A percentile compares a stretch with the other conserved stretches of the same genome.
Conservation (phyloP, 2,113 vertebrate genomes). For the Entomyzon cyanotis region DNA sequence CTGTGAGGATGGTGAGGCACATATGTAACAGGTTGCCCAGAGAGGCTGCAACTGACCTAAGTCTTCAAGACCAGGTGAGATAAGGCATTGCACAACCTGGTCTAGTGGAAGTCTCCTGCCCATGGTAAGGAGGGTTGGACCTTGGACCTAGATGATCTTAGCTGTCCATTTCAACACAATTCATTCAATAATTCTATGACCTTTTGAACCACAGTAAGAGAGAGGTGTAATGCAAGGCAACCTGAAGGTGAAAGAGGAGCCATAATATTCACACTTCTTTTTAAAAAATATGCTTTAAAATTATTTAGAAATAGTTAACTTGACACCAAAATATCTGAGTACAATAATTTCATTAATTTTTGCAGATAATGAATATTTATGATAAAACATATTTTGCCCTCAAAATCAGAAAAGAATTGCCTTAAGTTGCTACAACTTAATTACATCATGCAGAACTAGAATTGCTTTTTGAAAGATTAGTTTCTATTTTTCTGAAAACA, state of each 20-base stretch:
- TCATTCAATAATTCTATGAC: neutral
- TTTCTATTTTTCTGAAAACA: conserved; percentile 64
- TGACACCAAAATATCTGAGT: conserved; percentile 20
- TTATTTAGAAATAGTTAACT: conserved; percentile 30
- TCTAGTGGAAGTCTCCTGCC: neutral
- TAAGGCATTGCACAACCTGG: no score
- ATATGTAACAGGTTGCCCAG: neutral
- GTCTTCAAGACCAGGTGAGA: neutral
- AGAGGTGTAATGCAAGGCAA: neutral
- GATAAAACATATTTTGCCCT: conserved; percentile 51
- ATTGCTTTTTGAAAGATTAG: conserved; percentile 36
- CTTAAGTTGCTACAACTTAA: conserved; percentile 53
- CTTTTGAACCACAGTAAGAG: neutral
- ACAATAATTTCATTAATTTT: conserved; percentile 54
- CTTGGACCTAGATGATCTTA: neutral
- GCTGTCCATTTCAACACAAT: neutral
- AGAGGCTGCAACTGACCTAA: neutral
- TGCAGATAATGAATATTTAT: conserved; percentile 54
- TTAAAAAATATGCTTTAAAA: neutral
- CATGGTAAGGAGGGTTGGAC: rapidly evolving
- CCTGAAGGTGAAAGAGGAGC: neutral
- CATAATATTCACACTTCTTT: conserved; percentile 9
- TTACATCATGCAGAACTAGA: conserved; percentile 21
- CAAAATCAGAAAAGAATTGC: conserved; percentile 31
- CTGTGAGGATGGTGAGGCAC: neutral